Evolutionary conservation across 1,140 invertebrate genomes (phyloP), one percentile per base, ranked within the genome.

Genomic region (Bathynomus jamesi): DNA sequence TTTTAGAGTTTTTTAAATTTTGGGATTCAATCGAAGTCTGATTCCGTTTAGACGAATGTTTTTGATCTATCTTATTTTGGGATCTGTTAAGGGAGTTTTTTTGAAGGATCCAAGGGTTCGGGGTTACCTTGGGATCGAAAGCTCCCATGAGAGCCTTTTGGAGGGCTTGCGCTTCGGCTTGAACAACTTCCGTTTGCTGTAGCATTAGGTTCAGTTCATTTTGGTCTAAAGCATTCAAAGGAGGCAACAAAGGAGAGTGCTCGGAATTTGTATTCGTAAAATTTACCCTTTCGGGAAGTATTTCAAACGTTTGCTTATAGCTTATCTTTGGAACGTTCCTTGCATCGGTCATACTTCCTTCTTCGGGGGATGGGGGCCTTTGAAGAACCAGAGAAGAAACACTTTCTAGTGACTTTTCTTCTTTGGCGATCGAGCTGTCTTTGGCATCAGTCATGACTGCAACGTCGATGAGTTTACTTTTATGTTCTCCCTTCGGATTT

Each of bases 101-200:
- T n/a, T n/a, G n/a, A n/a, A n/a, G n/a, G n/a, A n/a, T n/a, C n/a
- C n/a, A n/a, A n/a, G n/a, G 67, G 30, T 40, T 61, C 61, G 2
- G 61, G 28, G 66, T 69, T 28, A 61, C 53, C 10, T 53, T 5
- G 10, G 75, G 72, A 4, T 67, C 67, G 66, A 76, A 77, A 63
- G 76, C 76, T 13, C 76, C 76, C 76, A 78, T 75, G 31, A 78
- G 69, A 27, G 76, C 76, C 13, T 73, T 71, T 53, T 78, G 76
- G 31, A 78, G 72, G 8, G 76, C 76, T 31, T 78, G 74, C 4
- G 76, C 76, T 65, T 78, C 76, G 11, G 76, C 76, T 17, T 78
- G 74, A 31, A 78, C 71, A 13, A 61, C 74, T 69, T 78, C 76
- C 21, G 76, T 78, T 66, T 78, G 76, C 11, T 67, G 68, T 17